phyloP scores from a whole-genome alignment of 37 sponge, comb jelly and placozoan genomes.

The Petrosia ficiformis region DNA sequence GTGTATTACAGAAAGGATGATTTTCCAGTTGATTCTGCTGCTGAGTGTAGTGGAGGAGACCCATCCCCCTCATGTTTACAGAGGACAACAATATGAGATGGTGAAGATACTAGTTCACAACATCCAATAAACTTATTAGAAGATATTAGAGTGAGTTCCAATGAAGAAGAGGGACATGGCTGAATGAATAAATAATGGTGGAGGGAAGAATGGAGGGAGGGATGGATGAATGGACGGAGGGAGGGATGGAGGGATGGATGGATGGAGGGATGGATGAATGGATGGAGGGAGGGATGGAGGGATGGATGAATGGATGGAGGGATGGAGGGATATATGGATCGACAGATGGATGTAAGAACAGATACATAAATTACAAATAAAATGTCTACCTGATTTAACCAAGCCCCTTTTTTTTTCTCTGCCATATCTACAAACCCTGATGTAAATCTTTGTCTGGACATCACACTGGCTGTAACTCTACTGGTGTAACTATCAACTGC shows the following conservation, averaged over 20 bases:
- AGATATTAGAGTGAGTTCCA: constrained; percentile 53
- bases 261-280: too few species aligned
- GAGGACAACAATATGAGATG: constrained; percentile 45
- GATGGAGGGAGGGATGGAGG: too few species aligned
- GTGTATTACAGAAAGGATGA: background rate
- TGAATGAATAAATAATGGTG: constrained; percentile 6
- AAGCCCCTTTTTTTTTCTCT: too few species aligned
- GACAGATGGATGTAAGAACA: too few species aligned
- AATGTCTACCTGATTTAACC: background rate
- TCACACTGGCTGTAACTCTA: constrained; percentile 19
- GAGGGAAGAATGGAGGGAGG: too few species aligned
- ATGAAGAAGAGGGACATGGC: constrained; percentile 58
- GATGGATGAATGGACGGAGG: too few species aligned
- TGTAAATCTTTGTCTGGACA: background rate
- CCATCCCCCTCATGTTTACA: constrained; percentile 38
- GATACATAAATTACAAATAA: background rate
- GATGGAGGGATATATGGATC: too few species aligned
- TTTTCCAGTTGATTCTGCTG: constrained; percentile 18
- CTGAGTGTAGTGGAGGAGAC: background rate
- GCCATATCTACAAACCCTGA: too few species aligned
- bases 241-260: too few species aligned
- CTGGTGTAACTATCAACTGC: constrained; percentile 55
- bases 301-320: too few species aligned
- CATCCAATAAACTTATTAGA: constrained; percentile 44
- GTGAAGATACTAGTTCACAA: constrained; percentile 25